Evolutionary conservation across 2,888 invertebrate species (phyloP).

Genomic region (Lapara coniferarum): DNA sequence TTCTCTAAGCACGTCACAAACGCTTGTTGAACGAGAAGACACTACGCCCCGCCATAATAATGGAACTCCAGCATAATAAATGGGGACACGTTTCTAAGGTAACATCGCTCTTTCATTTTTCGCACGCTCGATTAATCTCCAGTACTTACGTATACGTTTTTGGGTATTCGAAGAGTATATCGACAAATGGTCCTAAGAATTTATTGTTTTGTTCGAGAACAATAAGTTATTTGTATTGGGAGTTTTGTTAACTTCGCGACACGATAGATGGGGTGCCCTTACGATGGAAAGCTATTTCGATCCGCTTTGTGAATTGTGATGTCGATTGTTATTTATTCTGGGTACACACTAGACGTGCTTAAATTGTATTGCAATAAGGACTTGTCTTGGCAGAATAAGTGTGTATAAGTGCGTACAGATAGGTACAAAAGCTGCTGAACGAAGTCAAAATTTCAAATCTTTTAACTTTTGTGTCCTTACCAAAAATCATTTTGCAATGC

Average conservation of each 20-base stretch:
- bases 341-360: not conserved
- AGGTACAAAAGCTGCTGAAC: too few relatives aligned
- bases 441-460: too few relatives aligned
- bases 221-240: conserved; percentile 24
- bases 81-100: conserved; percentile 67
- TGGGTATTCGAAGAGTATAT: conserved; percentile 52
- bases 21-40: not conserved
- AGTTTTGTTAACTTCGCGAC: conserved; percentile 21
- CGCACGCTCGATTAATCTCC: conserved; percentile 69
- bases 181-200: conserved; percentile 51
- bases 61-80: conserved; percentile 67
- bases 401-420: not conserved
- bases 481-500: too few relatives aligned
- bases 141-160: conserved; percentile 37
- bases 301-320: not conserved
- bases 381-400: not conserved
- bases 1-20: not conserved
- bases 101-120: conserved; percentile 71
- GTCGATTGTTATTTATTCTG: not conserved
- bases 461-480: too few relatives aligned
- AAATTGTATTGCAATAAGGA: not conserved
- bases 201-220: conserved; percentile 41
- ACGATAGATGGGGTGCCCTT: conserved; percentile 10
- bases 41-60: conserved; percentile 53
- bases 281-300: not conserved